These are phyloP conservation scores for Todiramphus saurophagus DNA, from an alignment of 2,113 vertebrate genomes.

Conservation along the genomic window DNA sequence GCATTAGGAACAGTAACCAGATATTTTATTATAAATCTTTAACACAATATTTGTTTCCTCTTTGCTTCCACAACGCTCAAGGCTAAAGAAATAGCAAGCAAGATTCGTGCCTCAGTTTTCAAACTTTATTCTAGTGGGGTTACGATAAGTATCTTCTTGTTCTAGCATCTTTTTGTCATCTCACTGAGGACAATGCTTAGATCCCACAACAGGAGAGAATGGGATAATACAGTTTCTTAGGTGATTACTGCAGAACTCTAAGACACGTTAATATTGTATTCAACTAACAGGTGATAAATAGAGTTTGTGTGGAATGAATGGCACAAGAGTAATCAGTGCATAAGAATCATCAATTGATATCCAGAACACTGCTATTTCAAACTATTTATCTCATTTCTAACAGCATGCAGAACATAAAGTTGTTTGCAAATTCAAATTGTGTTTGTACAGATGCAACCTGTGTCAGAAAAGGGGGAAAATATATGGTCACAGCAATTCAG, in stretches of 20 bases:
- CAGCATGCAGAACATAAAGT: neutral
- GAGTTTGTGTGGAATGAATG: neutral
- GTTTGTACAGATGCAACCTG: neutral
- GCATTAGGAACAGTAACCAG: neutral
- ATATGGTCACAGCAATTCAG: neutral
- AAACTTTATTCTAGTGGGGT: neutral
- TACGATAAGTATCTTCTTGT: neutral
- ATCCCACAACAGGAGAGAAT: neutral
- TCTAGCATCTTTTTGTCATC: neutral
- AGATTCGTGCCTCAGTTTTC: neutral
- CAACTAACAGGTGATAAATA: neutral
- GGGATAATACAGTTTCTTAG: neutral
- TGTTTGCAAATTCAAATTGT: neutral
- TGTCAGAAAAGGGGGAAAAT: neutral
- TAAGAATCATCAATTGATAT: neutral
- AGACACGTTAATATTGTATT: neutral
- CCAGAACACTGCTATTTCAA: neutral
- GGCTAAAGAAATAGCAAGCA: neutral
- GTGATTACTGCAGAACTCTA: neutral
- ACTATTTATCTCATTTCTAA: neutral
- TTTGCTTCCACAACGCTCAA: neutral
- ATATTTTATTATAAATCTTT: neutral
- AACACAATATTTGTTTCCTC: neutral
- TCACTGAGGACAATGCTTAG: neutral
- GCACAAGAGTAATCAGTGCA: neutral